A percentile compares a stretch with the other conserved stretches of the same genome.
phyloP scores from a whole-genome alignment of 2,888 invertebrate species.

The Neria commutata region DNA sequence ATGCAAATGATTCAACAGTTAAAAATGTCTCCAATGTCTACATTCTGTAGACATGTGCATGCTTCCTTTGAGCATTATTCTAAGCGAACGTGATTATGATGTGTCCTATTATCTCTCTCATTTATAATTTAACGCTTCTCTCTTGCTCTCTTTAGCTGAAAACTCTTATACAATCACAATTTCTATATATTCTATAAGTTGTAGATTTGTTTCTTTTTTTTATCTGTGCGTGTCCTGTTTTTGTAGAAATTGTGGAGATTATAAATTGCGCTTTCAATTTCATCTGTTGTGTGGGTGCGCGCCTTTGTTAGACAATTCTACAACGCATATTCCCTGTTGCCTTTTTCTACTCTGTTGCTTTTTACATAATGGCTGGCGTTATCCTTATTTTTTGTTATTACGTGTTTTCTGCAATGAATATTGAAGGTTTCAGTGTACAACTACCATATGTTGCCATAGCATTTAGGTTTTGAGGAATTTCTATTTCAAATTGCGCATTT shows the following conservation, averaged over 20 bases:
- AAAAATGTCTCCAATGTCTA: constrained; percentile 39
- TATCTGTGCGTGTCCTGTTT: not conserved
- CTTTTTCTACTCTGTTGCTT: no score
- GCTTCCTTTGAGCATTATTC: not conserved
- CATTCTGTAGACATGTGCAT: constrained; percentile 7
- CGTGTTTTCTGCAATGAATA: no score
- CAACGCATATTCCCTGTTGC: no score
- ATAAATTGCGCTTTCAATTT: constrained; percentile 52
- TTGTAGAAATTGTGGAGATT: no score
- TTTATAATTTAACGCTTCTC: not conserved
- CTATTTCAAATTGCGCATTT: no score
- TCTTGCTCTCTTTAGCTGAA: not conserved
- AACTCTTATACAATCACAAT: no score
- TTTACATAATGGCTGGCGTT: no score
- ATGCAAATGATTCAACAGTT: constrained; percentile 54
- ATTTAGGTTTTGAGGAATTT: no score
- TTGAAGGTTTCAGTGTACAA: no score
- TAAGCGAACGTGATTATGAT: not conserved
- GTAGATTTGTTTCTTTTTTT: not conserved
- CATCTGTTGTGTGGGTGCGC: constrained; percentile 38
- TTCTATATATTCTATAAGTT: not conserved
- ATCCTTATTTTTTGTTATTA: no score
- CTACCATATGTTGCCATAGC: no score
- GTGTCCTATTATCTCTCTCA: not conserved
- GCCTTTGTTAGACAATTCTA: no score